These are phyloP conservation scores for Ivindomyrus marchei DNA, from an alignment of 2,113 vertebrate genomes.

Conservation along the genomic window DNA sequence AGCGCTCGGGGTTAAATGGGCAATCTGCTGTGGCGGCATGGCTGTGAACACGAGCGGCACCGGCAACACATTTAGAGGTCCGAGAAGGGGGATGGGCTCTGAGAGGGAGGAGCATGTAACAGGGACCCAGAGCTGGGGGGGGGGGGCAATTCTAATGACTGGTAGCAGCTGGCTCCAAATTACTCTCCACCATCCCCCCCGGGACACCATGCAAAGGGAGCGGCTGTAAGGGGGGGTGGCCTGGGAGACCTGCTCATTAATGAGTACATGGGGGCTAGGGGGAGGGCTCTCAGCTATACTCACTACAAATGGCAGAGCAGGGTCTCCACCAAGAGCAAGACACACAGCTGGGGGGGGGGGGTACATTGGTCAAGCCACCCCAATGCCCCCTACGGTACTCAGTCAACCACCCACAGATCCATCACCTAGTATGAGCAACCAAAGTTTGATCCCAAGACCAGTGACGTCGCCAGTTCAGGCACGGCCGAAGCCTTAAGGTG, in stretches of 20 bases:
- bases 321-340: not conserved
- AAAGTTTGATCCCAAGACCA: not conserved
- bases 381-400: not conserved
- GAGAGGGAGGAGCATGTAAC: not conserved
- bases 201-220: constrained; percentile 26
- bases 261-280: constrained; percentile 17
- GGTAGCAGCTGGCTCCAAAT: constrained; percentile 58
- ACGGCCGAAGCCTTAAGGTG: not conserved
- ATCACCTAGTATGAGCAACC: not conserved
- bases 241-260: constrained; percentile 49
- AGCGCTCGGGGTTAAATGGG: not conserved
- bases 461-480: not conserved
- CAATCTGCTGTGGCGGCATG: not conserved
- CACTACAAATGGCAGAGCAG: not conserved
- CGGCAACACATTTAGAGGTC: not conserved
- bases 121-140: constrained; percentile 29
- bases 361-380: not conserved
- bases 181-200: constrained; percentile 35
- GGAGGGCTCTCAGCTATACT: not conserved
- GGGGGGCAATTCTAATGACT: constrained; percentile 48
- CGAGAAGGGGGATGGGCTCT: not conserved
- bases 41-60: not conserved
- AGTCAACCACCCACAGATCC: not conserved
- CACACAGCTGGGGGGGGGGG: not conserved
- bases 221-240: constrained; percentile 14